Evolutionary conservation across 1,140 invertebrate genomes (phyloP), one percentile per base, ranked within the genome.

Genomic region (Macrobrachium nipponense): DNA sequence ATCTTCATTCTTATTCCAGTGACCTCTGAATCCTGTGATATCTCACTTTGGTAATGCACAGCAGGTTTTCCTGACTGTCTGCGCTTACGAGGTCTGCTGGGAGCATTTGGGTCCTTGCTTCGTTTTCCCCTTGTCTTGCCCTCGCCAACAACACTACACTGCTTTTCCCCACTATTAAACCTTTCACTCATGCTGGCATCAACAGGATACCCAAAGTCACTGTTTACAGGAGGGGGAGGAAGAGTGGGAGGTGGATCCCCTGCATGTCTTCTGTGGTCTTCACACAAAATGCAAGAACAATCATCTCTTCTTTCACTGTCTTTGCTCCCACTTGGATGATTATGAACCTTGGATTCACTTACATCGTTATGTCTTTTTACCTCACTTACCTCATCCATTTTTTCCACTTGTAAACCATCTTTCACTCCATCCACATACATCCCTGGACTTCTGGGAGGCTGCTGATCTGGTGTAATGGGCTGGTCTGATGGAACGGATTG

Each of bases 1-100:
- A 87, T 87, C 70, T 87, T 87, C 80, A 87, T 87, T 68, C 73
- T 87, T 60, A 87, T 87, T 12, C 85, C 85, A 82, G 79, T 87
- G 18, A 64, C 80, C 68, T 87, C 85, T 36, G 85, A 87, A 64
- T 87, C 85, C 66, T 87, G 85, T 43, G 79, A 87, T 76, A 87
- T 87, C 51, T 87, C 85, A 87, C 85, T 87, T 61, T 87, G 85
- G 73, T 87, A 87, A 77, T 87, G 78, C 62, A 82, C 73, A 43
- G 73, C 20, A 14, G 27, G n/a, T 43, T 82, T 87, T 36, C 78
- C 79, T 11, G 85, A 87, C 79, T 87, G 85, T 77, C 81, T 87
- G 23, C 85, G 79, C 59, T 80, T 86, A 73, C 84, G 84, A 51
- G 84, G 84, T 72, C 80, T 86, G 27, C 77, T 62, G 20, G 68